Conservation (phyloP, 2,888 invertebrate species). For the Drosophila atroscutellata region DNA sequence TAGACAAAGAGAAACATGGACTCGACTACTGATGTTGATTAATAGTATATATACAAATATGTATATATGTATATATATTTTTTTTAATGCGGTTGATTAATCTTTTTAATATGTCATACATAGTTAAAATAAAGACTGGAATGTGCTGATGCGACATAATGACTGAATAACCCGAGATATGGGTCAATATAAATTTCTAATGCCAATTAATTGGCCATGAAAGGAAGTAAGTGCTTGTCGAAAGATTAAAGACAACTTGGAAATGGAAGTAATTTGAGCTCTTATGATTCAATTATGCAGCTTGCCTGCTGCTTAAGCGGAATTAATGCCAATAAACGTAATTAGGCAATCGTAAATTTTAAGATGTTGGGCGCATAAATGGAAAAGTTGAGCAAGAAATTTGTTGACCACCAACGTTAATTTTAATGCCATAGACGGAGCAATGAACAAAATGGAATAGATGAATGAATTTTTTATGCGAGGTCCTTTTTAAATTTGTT, state of each 20-base stretch:
- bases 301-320: neutral
- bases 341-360: constrained; percentile 21
- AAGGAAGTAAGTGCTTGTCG: constrained; percentile 32
- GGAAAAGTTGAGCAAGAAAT: constrained; percentile 9
- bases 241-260: constrained; percentile 31
- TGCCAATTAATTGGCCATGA: constrained; percentile 19
- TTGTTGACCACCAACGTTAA: constrained; percentile 15
- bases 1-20: neutral
- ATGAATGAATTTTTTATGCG: constrained; percentile 74
- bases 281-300: constrained; percentile 32
- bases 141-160: neutral
- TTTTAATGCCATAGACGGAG: neutral
- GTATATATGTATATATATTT: neutral
- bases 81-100: neutral
- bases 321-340: neutral
- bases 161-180: constrained; percentile 1
- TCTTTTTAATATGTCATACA: neutral
- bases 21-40: neutral
- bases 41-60: neutral
- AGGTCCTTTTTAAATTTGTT: constrained; percentile 16
- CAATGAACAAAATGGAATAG: constrained; percentile 50
- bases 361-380: constrained; percentile 14
- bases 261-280: constrained; percentile 9
- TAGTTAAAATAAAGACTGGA: neutral
- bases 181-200: constrained; percentile 11